A percentile compares a stretch with the other conserved stretches of the same genome.
These are phyloP conservation scores for Calcarius lapponicus DNA, from an alignment of 2,797 vertebrate species.

Conservation along the genomic window DNA sequence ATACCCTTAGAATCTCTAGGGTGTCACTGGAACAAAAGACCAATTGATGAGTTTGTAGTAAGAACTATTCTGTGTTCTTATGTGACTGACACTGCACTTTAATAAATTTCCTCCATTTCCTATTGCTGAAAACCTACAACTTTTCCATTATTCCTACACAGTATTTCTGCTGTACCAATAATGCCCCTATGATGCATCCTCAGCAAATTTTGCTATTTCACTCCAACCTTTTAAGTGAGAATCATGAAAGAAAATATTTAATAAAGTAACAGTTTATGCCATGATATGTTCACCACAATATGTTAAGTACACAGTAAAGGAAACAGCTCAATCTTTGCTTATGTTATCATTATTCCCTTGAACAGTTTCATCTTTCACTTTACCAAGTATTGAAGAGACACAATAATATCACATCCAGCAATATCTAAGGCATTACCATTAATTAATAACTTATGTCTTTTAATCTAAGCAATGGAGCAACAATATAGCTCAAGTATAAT, in stretches of 20 bases:
- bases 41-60: neutral
- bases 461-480: neutral
- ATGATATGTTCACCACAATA: neutral
- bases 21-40: neutral
- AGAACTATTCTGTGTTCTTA: neutral
- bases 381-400: neutral
- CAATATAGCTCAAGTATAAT: neutral
- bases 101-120: neutral
- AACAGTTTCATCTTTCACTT: neutral
- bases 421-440: neutral
- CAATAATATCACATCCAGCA: neutral
- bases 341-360: neutral
- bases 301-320: neutral
- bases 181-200: neutral
- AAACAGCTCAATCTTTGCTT: neutral
- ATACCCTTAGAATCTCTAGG: neutral
- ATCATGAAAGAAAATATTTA: neutral
- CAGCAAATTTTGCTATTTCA: neutral
- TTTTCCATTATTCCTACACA: neutral
- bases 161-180: neutral
- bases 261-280: neutral
- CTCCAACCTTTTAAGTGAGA: neutral
- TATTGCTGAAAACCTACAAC: neutral
- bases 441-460: neutral
- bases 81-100: neutral